Base-by-base conservation (phyloP, 2,797 vertebrate species). In the Leptatherina wallacei region DNA sequence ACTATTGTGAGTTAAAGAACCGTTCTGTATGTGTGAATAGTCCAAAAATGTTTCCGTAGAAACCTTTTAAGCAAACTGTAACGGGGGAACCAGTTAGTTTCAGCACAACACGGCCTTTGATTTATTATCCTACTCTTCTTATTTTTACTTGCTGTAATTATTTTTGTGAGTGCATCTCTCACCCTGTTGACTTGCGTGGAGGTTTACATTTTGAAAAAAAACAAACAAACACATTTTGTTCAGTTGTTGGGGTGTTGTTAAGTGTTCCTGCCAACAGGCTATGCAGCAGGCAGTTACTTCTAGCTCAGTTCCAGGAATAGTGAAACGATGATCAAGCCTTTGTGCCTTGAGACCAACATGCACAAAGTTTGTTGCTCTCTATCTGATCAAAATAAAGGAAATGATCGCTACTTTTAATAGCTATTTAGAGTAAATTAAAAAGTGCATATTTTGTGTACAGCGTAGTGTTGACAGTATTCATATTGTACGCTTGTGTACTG, bases 281-380 rank as follows among this genome's bases (percentile, higher is more conserved):
- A 27, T 61, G 40, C 49, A 63, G 44, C 81, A 82, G 85, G 68
- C 77, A 65, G 73, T 76, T 54, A 32, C 60, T 47, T 77, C 33
- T 24, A 29, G 29, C 65, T 79, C 74, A 36, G 75, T 75, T 80
- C 80, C 85, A 82, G 77, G 73, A 87, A 81, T 47, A 81, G 74
- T 86, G 88, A 20, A 2, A 44, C 90, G 57, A 63, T 86, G 78
- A 72, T 77, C 60, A 82, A 51, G 49, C 13, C 49, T 76, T 63
- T 44, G 32, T 78, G 52, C 73, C 64, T 66, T 65, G 61, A 78
- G 36, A 71, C 52, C 29, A 49, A 13, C 30, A 55, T 54, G 12
- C 36, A 54, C 22, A 6, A 56, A 49, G 20, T n/a, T 40, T 52
- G 22, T 7, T n/a, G 55, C n/a, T 18, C 24, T 56, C 24, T 38